Evolutionary conservation across 2,113 vertebrate genomes (phyloP), one percentile per base, ranked within the genome.

Genomic region (Micronisus gabar): DNA sequence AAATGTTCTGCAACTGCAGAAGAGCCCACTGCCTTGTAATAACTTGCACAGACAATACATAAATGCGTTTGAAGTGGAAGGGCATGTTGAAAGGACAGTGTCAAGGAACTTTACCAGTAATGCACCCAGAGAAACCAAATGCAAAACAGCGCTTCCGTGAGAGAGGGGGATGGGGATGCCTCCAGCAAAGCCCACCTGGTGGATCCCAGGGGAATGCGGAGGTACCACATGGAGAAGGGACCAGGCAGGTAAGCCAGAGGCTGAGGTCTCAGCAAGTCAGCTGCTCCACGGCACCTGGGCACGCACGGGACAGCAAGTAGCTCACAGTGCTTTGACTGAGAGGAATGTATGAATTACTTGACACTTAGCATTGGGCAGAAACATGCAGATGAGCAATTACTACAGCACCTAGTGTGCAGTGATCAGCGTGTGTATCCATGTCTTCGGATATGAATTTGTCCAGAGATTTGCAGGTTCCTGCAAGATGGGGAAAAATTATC

Each of bases 241-340:
- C 5, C 8, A 25, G 45, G 22, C 58, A 38, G 23, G 32, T 21
- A 22, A 73, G 47, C 11, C 1, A 2, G 40, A 73, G 40, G 13
- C 25, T 55, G 29, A 88, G 36, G 5, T 32, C 29, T 36, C 72
- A 88, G 47, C 43, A 38, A 7, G 40, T 26, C 66, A 67, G 14
- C 22, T 1, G 1, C 36, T 38, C 26, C 66, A 26, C 0, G 0
- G 47, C 26, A 45, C 53, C 34, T 29, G 47, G 29, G 32, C 61
- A 74, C 0, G 2, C 41, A 45, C 8, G 43, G 66, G 47, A 6
- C 23, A 45, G 36, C 0, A 1, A 80, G 53, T 29, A 67, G 27
- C 47, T 73, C 47, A 10, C 40, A 26, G 25, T 20, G 52, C 20
- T 59, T 48, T 76, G 41, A 27, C 25, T 1, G 1, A 65, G 25